Base-by-base conservation (phyloP, 2,797 vertebrate species). In the Champsocephalus gunnari region DNA sequence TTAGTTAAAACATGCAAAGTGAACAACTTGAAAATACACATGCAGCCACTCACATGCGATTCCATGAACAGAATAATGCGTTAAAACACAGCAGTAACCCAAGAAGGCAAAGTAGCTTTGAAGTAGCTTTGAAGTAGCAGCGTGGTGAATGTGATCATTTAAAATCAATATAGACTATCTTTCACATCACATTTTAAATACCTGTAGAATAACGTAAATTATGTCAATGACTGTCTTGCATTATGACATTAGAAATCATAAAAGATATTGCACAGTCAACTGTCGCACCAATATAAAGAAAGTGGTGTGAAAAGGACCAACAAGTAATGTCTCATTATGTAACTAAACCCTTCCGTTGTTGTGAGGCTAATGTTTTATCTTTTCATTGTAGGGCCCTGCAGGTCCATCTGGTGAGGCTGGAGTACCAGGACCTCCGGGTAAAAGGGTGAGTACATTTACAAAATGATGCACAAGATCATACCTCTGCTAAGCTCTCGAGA, bases 321-420 rank as follows among this genome's bases (percentile, higher is more conserved):
- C 19, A 55, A 32, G 21, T 28, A 24, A 19, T 19, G 54, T 54
- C 21, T 73, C 63, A 77, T 76, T 65, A 59, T 81, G 49, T 24
- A 55, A 66, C 75, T 58, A 48, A 62, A 43, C 56, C 43, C 49
- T 63, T 60, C n/a, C 34, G 54, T 71, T 72, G 79, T 57, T 50
- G 45, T 81, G 14, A 80, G 49, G 49, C 75, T 59, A 81, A 81
- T 61, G 3, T 80, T 71, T 24, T 72, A 6, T 82, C 69, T 89
- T 62, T 70, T 64, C 68, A 66, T 38, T 84, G 67, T 82, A 99
- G 98, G 98, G 98, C 88, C 98, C 98, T 73, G 59, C 97, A 73
- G 98, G 98, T 88, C 98, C 98, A 82, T 99, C 98, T 79, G 98
- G 98, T 83, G 98, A 99, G 93, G 97, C 98, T 75, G 98, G 98